Base-by-base conservation (phyloP, 2,888 invertebrate genomes). In the Idaea biselata region DNA sequence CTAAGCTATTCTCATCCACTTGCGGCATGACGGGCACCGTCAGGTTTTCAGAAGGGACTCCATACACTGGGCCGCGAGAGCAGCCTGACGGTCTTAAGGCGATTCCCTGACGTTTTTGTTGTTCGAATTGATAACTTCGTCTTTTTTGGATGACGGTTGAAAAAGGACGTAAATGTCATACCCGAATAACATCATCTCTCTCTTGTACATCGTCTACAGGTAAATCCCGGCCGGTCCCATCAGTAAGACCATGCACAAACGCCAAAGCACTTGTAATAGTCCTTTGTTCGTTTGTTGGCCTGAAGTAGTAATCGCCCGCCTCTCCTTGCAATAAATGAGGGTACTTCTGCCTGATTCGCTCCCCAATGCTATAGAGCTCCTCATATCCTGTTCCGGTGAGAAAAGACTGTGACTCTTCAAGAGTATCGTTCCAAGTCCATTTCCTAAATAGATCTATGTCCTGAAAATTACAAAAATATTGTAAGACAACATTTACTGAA, bases 341-440 rank as follows among this genome's bases (percentile, higher is more conserved):
- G 62, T 87, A 90, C 61, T 76, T 82, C 65, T 85, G 74, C 1
- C 77, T 73, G 18, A 91, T 70, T 54, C 91, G 80, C 60, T 73
- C 78, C 16, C 76, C 97, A 7, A 97, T 91, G 66, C 94, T 91
- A 70, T 91, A 94, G 58, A 96, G 77, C 75, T 97, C 97, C 64
- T 95, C 94, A 75, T 94, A 94, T 0, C 94, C 94, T 1, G 72
- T 72, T 0, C 89, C 88, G 0, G 96, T 95, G 68, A 97, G 87
- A 63, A 84, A 88, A n/a, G 94, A 89, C 16, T 93, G 93, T 17
- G 93, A 88, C 1, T 88, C 85, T 16, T 92, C 89, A 16, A 96
- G 86, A 56, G 94, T 94, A 0, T 89, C 82, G 73, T 95, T 94
- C 94, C 96, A 95, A 16, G 87, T 86, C 95, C 96, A 96, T 67